phyloP scores from a whole-genome alignment of 2,113 vertebrate genomes.

The Nycticorax nycticorax region DNA sequence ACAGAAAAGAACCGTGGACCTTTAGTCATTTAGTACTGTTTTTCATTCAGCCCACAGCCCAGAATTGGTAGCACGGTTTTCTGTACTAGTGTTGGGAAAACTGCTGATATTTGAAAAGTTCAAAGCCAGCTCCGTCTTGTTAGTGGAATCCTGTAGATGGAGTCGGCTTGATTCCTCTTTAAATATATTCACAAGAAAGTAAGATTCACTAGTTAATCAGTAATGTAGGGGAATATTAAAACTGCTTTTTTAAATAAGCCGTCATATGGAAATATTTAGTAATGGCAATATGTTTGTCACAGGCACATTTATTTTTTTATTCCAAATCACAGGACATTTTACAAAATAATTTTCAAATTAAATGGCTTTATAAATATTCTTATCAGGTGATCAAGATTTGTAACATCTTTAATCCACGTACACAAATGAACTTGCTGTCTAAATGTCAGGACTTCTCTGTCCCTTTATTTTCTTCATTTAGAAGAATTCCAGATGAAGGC shows the following conservation, averaged over 20 bases:
- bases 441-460: slow-evolving; percentile 4
- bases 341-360: not conserved
- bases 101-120: slow-evolving; percentile 41
- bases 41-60: slow-evolving; percentile 50
- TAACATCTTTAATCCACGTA: not conserved
- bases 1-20: slow-evolving; percentile 50
- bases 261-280: slow-evolving; percentile 26
- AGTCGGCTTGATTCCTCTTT: slow-evolving; percentile 5
- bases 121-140: not conserved
- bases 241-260: slow-evolving; percentile 34
- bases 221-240: slow-evolving; percentile 35
- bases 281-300: slow-evolving; percentile 6
- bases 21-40: slow-evolving; percentile 45
- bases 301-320: not conserved
- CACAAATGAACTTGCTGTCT: not conserved
- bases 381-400: not conserved
- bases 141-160: not conserved
- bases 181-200: not conserved
- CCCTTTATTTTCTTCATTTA: not conserved
- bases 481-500: not conserved
- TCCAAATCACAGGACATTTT: not conserved
- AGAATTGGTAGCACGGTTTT: not conserved
- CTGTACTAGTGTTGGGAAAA: not conserved
- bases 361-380: not conserved
- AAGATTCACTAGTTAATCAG: slow-evolving; percentile 18